These are phyloP conservation scores for Onychomys torridus DNA, from an alignment of 2,797 vertebrate genomes.

Conservation along the genomic window DNA sequence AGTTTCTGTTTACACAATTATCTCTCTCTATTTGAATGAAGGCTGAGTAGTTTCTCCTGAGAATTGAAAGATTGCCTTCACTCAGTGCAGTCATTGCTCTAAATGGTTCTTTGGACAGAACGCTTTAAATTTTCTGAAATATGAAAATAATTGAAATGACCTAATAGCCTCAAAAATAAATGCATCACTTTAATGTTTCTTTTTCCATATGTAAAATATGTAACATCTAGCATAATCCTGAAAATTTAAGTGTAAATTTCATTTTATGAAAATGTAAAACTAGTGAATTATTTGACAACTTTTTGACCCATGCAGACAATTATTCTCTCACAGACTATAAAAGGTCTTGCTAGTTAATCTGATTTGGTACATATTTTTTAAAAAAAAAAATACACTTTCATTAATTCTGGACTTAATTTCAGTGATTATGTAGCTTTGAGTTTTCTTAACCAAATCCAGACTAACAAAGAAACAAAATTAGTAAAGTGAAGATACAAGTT, in stretches of 20 bases:
- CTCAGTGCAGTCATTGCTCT: not conserved
- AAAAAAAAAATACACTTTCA: not conserved
- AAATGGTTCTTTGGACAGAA: not conserved
- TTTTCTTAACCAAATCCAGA: not conserved
- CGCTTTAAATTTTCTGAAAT: slow-evolving; percentile 23
- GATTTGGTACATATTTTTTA: not conserved
- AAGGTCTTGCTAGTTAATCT: not conserved
- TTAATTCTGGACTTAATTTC: not conserved
- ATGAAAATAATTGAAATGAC: slow-evolving; percentile 5
- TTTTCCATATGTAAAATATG: not conserved
- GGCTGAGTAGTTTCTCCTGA: not conserved
- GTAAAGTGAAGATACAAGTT: not conserved
- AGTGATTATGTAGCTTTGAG: not conserved
- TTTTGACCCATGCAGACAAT: not conserved
- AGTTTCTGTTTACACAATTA: not conserved
- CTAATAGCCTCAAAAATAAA: not conserved
- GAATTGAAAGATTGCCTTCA: not conserved
- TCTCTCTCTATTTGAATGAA: slow-evolving; percentile 25
- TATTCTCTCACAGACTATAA: not conserved
- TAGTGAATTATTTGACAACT: not conserved
- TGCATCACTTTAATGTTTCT: not conserved
- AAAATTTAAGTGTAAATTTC: not conserved
- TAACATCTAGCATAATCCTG: slow-evolving; percentile 3
- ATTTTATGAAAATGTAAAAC: not conserved
- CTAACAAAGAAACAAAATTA: not conserved